Evolutionary conservation across 2,888 invertebrate genomes (phyloP), one percentile per base, ranked within the genome.

Genomic region (Cheilosia impressa): DNA sequence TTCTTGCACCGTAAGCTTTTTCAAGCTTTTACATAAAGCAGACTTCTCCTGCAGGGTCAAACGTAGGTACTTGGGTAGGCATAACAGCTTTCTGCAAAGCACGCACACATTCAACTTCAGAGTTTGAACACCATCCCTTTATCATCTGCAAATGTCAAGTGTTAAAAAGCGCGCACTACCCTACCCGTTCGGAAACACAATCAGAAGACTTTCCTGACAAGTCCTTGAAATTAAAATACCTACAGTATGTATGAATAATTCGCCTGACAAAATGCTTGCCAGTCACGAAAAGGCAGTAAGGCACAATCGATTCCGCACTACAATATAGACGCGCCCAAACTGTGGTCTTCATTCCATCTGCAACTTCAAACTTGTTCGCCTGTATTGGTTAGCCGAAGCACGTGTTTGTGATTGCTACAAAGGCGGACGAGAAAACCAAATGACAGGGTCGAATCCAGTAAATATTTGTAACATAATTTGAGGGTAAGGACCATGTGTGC

Each of bases 361-460:
- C 31, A 31, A 52, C 34, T 17, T 13, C 10, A n/a, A 31, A 27
- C 19, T 27, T 27, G 17, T 22, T 17, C 27, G 41, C 13, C 53
- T 68, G 72, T 72, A 53, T 66, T 52, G 38, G 66, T 83, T 27
- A 63, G 22, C 19, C 34, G 6, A 58, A 84, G 71, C 84, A 84
- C 84, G 84, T 84, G 84, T 69, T 68, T 63, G 19, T 27, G 9
- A 62, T 50, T 69, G 24, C 60, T 17, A 43, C 43, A 60, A 43
- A 65, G 41, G 60, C 4, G 24, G n/a, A 38, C 7, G 13, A 47
- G 15, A 10, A 31, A 34, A 55, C 22, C 0, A 27, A 52, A 27
- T 65, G 22, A 63, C 62, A 50, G 47, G 38, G 47, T 13, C 41
- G 17, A 76, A 53, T 58, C 22, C 17, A 34, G 55, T 69, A 60